Conservation (phyloP, 30 jellyfish, hydroid and myxozoan genomes). For the Aurelia sp. region DNA sequence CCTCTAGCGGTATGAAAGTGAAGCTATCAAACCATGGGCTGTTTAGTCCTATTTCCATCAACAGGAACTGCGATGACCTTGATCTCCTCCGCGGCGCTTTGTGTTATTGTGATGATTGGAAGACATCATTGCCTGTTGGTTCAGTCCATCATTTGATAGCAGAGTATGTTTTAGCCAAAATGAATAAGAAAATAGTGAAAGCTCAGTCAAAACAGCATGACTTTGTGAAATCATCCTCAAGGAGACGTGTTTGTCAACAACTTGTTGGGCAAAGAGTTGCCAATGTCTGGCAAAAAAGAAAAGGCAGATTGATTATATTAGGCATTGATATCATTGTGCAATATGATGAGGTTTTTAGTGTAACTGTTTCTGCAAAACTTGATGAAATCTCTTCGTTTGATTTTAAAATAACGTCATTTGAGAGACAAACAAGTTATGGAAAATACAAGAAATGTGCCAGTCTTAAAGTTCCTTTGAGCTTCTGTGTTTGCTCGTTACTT, state of each 20-base stretch:
- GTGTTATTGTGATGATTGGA: slow-evolving; percentile 88
- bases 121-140: slow-evolving; percentile 28
- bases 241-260: slow-evolving; percentile 34
- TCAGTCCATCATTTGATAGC: slow-evolving; percentile 57
- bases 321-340: slow-evolving; percentile 69
- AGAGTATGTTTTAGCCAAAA: slow-evolving; percentile 30
- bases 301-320: neutral
- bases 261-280: slow-evolving; percentile 32
- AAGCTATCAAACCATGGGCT: slow-evolving; percentile 41
- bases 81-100: slow-evolving; percentile 62
- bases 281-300: slow-evolving; percentile 70
- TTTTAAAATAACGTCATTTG: slow-evolving; percentile 21
- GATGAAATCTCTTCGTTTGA: slow-evolving; percentile 19
- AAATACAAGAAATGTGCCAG: slow-evolving; percentile 54
- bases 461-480: slow-evolving; percentile 18
- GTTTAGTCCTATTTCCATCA: slow-evolving; percentile 36
- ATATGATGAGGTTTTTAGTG: slow-evolving; percentile 30
- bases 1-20: neutral
- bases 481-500: slow-evolving; percentile 45
- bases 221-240: neutral
- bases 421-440: slow-evolving; percentile 62
- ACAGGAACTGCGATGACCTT: slow-evolving; percentile 75
- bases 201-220: slow-evolving; percentile 6
- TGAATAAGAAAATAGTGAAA: slow-evolving; percentile 11
- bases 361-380: neutral